phyloP scores from a whole-genome alignment of 2,888 invertebrate genomes.

The Sphecodes monilicornis region DNA sequence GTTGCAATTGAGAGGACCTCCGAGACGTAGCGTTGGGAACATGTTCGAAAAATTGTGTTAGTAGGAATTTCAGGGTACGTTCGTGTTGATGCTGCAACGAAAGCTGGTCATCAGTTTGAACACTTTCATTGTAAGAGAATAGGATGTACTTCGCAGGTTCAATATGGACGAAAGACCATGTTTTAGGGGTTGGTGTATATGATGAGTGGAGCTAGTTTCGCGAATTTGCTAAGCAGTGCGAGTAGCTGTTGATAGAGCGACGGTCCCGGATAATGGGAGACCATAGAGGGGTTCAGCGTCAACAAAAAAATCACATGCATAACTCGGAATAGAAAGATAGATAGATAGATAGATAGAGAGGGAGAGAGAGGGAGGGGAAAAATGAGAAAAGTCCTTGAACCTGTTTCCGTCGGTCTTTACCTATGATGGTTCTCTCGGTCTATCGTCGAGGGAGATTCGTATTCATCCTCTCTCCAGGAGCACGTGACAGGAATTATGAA shows the following conservation, averaged over 20 bases:
- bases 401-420: conserved; percentile 19
- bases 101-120: not conserved
- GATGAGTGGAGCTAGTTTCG: not conserved
- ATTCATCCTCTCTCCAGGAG: conserved; percentile 24
- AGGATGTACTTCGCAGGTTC: not conserved
- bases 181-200: no score
- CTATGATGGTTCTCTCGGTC: conserved; percentile 4
- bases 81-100: not conserved
- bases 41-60: not conserved
- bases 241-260: not conserved
- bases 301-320: conserved; percentile 20
- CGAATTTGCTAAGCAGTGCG: not conserved
- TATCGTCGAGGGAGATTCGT: not conserved
- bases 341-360: not conserved
- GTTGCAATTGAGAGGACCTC: not conserved
- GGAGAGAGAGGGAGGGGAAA: not conserved
- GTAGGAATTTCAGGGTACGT: not conserved
- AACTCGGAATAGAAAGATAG: not conserved
- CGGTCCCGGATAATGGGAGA: not conserved
- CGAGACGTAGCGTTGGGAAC: not conserved
- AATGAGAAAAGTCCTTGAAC: conserved; percentile 17
- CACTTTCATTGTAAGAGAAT: not conserved
- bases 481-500: conserved; percentile 24
- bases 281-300: not conserved
- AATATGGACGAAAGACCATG: not conserved